Conservation (phyloP, 2,113 vertebrate species). For the Bombycilla garrulus region DNA sequence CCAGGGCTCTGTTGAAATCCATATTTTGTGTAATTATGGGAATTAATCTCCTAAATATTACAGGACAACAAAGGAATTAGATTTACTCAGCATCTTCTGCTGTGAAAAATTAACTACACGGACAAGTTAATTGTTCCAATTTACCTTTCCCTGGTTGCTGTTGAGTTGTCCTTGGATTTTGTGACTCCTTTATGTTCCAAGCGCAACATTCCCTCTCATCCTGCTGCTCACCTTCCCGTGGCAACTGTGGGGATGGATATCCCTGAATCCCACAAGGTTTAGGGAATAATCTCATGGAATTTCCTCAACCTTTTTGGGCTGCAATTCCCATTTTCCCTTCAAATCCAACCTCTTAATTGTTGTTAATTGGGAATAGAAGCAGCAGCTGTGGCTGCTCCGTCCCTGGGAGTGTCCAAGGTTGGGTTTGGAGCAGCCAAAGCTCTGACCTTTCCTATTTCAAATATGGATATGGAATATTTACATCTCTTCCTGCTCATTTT, state of each 20-base stretch:
- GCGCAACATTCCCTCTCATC: not conserved
- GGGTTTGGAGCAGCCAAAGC: not conserved
- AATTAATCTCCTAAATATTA: not conserved
- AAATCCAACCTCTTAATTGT: not conserved
- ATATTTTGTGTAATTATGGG: not conserved
- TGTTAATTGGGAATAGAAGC: not conserved
- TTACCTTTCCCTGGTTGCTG: not conserved
- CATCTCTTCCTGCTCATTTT: not conserved
- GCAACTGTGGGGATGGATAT: no score
- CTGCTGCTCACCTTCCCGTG: not conserved
- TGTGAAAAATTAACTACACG: not conserved
- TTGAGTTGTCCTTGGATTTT: not conserved
- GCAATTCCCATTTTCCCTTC: not conserved
- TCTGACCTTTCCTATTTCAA: not conserved
- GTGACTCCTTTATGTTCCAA: not conserved
- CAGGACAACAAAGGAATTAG: not conserved
- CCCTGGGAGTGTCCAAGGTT: not conserved
- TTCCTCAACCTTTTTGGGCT: not conserved
- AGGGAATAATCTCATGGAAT: rapidly evolving
- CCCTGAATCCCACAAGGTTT: no score
- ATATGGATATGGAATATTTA: not conserved
- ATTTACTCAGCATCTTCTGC: not conserved
- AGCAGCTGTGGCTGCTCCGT: not conserved
- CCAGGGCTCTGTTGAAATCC: not conserved
- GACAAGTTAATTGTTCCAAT: not conserved